Conservation (phyloP, 1,140 invertebrate species). For the Notospermus geniculatus region DNA sequence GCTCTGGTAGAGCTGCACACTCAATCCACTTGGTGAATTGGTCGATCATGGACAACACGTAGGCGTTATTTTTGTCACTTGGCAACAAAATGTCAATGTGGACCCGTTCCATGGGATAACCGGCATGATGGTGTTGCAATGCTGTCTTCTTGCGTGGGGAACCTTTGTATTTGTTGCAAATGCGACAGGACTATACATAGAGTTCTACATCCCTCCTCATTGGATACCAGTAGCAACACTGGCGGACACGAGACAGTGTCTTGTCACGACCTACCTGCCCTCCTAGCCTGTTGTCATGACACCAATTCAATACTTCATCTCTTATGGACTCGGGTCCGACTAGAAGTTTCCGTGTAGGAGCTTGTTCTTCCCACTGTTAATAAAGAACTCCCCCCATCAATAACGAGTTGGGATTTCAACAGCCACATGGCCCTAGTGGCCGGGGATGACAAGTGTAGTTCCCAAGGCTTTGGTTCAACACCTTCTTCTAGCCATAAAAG, state of each 20-base stretch:
- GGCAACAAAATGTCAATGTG: background rate
- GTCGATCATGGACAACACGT: constrained; percentile 13
- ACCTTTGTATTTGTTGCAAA: background rate
- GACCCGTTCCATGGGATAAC: background rate
- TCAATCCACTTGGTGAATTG: constrained; percentile 19
- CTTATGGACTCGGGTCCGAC: no score
- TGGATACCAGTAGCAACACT: background rate
- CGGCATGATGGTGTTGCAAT: background rate
- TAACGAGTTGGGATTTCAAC: no score
- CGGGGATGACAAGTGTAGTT: no score
- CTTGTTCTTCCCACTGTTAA: no score
- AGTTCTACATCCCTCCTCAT: constrained; percentile 5
- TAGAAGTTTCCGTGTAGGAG: no score
- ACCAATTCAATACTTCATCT: no score
- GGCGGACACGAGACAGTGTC: background rate
- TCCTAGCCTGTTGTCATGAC: background rate
- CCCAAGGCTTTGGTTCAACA: no score
- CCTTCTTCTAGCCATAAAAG: no score
- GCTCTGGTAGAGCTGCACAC: constrained; percentile 1
- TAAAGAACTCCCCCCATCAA: no score
- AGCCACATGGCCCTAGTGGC: no score
- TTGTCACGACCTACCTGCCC: background rate
- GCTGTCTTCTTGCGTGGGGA: background rate
- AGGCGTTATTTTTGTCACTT: background rate
- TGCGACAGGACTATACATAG: background rate